Conservation (phyloP, 2,888 invertebrate species). For the Pyrrhia umbra region DNA sequence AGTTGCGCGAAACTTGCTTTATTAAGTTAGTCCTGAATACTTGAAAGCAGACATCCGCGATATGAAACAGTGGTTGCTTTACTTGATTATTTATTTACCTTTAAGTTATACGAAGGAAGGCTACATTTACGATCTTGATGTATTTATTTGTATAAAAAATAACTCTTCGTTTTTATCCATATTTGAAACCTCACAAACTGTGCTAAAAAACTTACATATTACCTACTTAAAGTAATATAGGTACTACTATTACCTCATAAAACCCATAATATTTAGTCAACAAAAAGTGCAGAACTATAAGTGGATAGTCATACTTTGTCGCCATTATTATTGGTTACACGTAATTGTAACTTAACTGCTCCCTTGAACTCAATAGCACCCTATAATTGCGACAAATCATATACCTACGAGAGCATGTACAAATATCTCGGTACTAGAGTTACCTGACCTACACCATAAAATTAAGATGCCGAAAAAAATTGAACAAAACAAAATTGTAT, state of each 20-base stretch:
- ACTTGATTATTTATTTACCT: conserved; percentile 33
- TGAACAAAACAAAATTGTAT: conserved; percentile 55
- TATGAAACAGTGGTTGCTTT: conserved; percentile 29
- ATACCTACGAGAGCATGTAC: conserved; percentile 38
- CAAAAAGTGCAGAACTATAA: background rate
- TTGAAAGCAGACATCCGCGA: conserved; percentile 51
- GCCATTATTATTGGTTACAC: conserved; percentile 27
- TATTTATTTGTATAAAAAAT: too few relatives aligned
- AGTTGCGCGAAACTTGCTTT: conserved; percentile 62
- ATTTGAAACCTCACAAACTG: background rate
- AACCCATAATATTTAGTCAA: conserved; percentile 4
- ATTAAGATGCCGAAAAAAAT: conserved; percentile 47
- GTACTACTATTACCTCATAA: background rate
- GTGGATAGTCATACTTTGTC: conserved; percentile 26
- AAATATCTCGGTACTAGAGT: conserved; percentile 36
- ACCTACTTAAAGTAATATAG: background rate
- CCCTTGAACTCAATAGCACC: conserved; percentile 37
- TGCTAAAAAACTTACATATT: background rate
- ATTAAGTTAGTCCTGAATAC: conserved; percentile 63
- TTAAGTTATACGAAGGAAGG: conserved; percentile 19
- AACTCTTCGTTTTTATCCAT: too few relatives aligned
- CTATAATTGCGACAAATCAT: conserved; percentile 55
- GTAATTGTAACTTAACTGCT: conserved; percentile 40
- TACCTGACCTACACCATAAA: conserved; percentile 43
- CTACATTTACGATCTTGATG: background rate